phyloP scores from a whole-genome alignment of 2,113 vertebrate genomes.

The Recurvirostra avosetta region DNA sequence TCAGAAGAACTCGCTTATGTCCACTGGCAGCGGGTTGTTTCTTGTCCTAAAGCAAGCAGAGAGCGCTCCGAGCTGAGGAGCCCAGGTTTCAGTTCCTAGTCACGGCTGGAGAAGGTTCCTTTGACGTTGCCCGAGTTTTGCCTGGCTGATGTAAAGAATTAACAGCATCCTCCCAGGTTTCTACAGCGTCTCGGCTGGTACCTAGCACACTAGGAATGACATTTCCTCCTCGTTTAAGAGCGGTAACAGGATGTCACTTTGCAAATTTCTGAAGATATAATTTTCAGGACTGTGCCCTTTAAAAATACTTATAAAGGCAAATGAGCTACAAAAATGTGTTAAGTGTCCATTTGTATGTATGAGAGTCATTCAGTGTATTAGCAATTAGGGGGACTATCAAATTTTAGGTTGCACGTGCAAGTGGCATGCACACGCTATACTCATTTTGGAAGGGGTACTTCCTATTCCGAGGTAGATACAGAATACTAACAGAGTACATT shows the following conservation, averaged over 20 bases:
- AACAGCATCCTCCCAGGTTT: not conserved
- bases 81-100: not conserved
- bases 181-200: not conserved
- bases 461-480: not conserved
- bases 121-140: not conserved
- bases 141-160: not conserved
- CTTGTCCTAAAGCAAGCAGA: not conserved
- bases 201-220: not conserved
- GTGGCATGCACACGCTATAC: not conserved
- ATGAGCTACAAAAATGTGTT: not conserved
- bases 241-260: not conserved
- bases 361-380: not conserved
- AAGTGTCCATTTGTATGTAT: not conserved
- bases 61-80: not conserved
- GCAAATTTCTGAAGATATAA: not conserved
- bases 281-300: not conserved
- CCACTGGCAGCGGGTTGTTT: not conserved
- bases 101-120: not conserved
- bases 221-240: not conserved
- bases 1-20: not conserved
- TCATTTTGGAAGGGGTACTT: not conserved
- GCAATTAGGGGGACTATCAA: not conserved
- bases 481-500: not conserved
- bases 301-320: not conserved
- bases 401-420: not conserved